Conservation (phyloP, 1,140 invertebrate species). For the Phymastichus coffea region DNA sequence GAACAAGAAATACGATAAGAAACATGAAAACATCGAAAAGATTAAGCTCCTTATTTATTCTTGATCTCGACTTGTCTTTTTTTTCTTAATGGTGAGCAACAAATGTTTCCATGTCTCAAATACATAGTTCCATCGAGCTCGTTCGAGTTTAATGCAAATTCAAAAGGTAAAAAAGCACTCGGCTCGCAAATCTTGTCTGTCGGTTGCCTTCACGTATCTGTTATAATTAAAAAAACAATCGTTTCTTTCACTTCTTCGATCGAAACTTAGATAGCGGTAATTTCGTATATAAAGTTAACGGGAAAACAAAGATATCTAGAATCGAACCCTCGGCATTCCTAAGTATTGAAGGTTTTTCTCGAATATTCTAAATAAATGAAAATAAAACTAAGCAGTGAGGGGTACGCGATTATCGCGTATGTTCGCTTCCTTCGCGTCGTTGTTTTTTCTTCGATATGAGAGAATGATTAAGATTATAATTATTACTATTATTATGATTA, state of each 20-base stretch:
- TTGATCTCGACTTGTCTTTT: constrained; percentile 25
- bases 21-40: constrained; percentile 33
- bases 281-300: constrained; percentile 30
- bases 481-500: too few species aligned
- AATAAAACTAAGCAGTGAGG: constrained; percentile 23
- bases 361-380: constrained; percentile 29
- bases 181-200: constrained; percentile 27
- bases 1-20: too few species aligned
- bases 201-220: constrained; percentile 27
- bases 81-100: too few species aligned
- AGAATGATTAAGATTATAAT: constrained; percentile 22
- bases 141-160: constrained; percentile 13
- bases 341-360: constrained; percentile 28
- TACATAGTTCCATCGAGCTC: constrained; percentile 22
- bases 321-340: constrained; percentile 28
- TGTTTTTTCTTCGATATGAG: constrained; percentile 29
- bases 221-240: constrained; percentile 20
- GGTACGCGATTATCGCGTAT: constrained; percentile 13
- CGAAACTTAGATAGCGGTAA: constrained; percentile 29
- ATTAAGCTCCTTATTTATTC: constrained; percentile 23
- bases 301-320: constrained; percentile 26
- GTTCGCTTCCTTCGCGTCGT: constrained; percentile 26
- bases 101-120: constrained; percentile 18
- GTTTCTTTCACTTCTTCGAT: constrained; percentile 29
- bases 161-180: constrained; percentile 14